These are phyloP conservation scores for Kryptopterus vitreolus DNA, from an alignment of 2,797 vertebrate species.

Conservation along the genomic window DNA sequence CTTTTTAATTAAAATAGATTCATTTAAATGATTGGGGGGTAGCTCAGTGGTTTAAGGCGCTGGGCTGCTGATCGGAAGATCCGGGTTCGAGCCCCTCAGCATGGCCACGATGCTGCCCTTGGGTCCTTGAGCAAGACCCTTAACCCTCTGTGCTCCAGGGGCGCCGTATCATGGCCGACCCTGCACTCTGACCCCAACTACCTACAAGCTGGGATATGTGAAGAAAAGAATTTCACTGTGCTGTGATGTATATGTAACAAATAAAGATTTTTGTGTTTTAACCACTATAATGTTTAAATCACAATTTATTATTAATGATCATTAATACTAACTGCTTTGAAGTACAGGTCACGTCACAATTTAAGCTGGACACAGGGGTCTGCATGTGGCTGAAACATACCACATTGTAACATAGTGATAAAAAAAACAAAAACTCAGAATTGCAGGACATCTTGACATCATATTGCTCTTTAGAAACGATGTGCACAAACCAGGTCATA, in stretches of 20 bases:
- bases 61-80: too few relatives aligned
- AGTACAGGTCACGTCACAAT: conserved; percentile 24
- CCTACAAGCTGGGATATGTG: too few relatives aligned
- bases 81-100: too few relatives aligned
- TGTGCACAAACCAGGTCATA: conserved; percentile 42
- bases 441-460: conserved; percentile 33
- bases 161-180: too few relatives aligned
- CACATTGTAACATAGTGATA: conserved; percentile 30
- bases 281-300: not conserved
- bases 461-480: conserved; percentile 36
- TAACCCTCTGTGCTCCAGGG: too few relatives aligned
- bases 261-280: not conserved
- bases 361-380: conserved; percentile 37
- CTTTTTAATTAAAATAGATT: not conserved
- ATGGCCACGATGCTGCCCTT: too few relatives aligned
- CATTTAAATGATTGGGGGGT: too few relatives aligned
- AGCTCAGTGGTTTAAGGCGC: too few relatives aligned
- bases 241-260: too few relatives aligned
- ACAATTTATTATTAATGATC: conserved; percentile 27
- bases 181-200: too few relatives aligned
- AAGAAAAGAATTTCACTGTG: too few relatives aligned
- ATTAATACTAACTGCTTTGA: conserved; percentile 26
- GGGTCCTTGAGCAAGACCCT: too few relatives aligned
- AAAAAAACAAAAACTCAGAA: conserved; percentile 38
- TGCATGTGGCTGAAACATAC: conserved; percentile 40